Evolutionary conservation across 1,140 invertebrate species (phyloP).

Genomic region (Aradophagus sp.): DNA sequence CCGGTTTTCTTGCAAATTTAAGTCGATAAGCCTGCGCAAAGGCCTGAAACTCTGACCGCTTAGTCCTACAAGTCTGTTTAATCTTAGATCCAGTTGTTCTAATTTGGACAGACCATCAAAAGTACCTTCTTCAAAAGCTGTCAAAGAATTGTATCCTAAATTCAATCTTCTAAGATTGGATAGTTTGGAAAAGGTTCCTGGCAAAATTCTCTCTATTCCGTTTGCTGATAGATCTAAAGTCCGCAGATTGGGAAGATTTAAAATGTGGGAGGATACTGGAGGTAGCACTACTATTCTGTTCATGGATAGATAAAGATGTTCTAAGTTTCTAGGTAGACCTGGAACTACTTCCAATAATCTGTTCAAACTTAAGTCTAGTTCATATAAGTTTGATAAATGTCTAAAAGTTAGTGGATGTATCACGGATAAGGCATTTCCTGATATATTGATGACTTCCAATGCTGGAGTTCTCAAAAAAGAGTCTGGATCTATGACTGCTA

Average conservation of each 20-base stretch:
- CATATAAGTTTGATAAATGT: constrained; percentile 83
- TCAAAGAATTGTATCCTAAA: constrained; percentile 85
- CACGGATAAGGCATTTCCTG: constrained; percentile 80
- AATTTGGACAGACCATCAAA: constrained; percentile 83
- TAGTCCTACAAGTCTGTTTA: constrained; percentile 83
- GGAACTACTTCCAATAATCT: constrained; percentile 81
- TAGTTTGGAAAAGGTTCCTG: constrained; percentile 80
- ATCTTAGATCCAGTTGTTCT: constrained; percentile 83
- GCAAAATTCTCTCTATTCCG: constrained; percentile 81
- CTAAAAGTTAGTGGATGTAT: constrained; percentile 84
- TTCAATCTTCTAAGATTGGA: constrained; percentile 82
- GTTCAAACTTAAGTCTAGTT: constrained; percentile 87
- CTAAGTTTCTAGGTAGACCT: constrained; percentile 83
- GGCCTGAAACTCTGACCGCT: constrained; percentile 81
- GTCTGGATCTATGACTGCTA: constrained; percentile 82
- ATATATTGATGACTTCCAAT: constrained; percentile 86
- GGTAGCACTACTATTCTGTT: constrained; percentile 84
- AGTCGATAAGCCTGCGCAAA: constrained; percentile 78
- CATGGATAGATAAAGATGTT: constrained; percentile 83
- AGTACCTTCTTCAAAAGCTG: constrained; percentile 80
- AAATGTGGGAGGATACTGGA: constrained; percentile 77
- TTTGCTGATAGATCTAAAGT: constrained; percentile 86
- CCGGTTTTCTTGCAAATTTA: constrained; percentile 85
- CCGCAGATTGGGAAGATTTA: constrained; percentile 81
- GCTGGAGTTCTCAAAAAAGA: constrained; percentile 82